Conservation (phyloP, 2,888 invertebrate species). For the Acrocyrtus sp. region DNA sequence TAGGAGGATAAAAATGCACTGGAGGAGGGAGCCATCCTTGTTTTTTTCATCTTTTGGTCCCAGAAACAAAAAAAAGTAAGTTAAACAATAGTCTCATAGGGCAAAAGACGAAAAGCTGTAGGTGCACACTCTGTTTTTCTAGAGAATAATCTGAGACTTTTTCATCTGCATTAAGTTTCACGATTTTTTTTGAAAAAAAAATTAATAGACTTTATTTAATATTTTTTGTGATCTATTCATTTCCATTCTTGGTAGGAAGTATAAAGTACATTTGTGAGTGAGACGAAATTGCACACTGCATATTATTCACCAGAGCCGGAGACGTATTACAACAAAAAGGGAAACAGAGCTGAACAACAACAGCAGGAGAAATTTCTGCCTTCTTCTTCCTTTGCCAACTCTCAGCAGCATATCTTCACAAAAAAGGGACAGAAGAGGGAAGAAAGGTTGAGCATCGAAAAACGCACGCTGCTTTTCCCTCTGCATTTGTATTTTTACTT, state of each 20-base stretch:
- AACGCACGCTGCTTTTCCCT: no score
- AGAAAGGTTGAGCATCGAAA: slow-evolving; percentile 6
- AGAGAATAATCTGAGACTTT: neutral
- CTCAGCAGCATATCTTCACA: slow-evolving; percentile 23
- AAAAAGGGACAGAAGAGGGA: neutral
- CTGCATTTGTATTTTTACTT: no score
- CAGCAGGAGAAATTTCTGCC: slow-evolving; percentile 26
- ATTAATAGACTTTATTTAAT: neutral
- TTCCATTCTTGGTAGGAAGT: neutral
- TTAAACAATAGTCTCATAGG: no score
- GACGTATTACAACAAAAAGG: slow-evolving; percentile 15
- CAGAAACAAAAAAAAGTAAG: no score
- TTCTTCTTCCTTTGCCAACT: slow-evolving; percentile 36
- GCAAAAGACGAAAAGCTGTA: neutral
- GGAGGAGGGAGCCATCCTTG: no score
- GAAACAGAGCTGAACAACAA: no score
- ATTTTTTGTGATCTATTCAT: neutral
- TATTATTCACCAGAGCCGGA: slow-evolving; percentile 1
- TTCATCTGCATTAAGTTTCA: neutral
- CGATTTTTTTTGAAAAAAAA: neutral
- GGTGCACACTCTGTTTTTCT: neutral
- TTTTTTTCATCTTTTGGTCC: no score
- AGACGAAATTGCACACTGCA: no score
- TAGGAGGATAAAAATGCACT: no score
- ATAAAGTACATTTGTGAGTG: neutral